Percentiles rank a stretch among this genome's conserved stretches.
Conservation (phyloP, 2,888 invertebrate species). For the Ectropis crepuscularia region DNA sequence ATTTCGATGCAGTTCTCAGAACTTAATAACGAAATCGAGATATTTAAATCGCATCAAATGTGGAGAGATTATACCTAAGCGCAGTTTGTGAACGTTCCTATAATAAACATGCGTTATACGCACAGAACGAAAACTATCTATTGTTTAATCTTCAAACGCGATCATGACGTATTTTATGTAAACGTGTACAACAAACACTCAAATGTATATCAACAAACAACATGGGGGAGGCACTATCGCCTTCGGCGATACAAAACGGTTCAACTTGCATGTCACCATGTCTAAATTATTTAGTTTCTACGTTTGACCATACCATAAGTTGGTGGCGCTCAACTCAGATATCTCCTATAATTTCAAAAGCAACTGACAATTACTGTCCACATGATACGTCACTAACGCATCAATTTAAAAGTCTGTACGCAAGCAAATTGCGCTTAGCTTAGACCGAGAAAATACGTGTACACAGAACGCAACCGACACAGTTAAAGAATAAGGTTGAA, state of each 20-base stretch:
- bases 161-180: background rate
- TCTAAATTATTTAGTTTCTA: too few relatives aligned
- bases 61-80: constrained; percentile 1
- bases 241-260: background rate
- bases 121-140: background rate
- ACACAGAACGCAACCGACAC: constrained; percentile 1
- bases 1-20: too few relatives aligned
- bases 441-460: constrained; percentile 17
- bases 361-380: background rate
- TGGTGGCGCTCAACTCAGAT: too few relatives aligned
- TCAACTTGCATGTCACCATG: too few relatives aligned
- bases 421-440: constrained; percentile 17
- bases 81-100: constrained; percentile 20
- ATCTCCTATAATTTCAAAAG: background rate
- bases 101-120: constrained; percentile 12
- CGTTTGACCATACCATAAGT: too few relatives aligned
- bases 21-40: too few relatives aligned
- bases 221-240: background rate
- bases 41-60: background rate
- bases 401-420: background rate
- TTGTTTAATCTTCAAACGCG: constrained; percentile 3
- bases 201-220: background rate
- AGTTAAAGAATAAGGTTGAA: background rate
- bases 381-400: background rate
- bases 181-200: background rate